Evolutionary conservation across 2,797 vertebrate species (phyloP), one percentile per base, ranked within the genome.

Genomic region (Helarctos malayanus): DNA sequence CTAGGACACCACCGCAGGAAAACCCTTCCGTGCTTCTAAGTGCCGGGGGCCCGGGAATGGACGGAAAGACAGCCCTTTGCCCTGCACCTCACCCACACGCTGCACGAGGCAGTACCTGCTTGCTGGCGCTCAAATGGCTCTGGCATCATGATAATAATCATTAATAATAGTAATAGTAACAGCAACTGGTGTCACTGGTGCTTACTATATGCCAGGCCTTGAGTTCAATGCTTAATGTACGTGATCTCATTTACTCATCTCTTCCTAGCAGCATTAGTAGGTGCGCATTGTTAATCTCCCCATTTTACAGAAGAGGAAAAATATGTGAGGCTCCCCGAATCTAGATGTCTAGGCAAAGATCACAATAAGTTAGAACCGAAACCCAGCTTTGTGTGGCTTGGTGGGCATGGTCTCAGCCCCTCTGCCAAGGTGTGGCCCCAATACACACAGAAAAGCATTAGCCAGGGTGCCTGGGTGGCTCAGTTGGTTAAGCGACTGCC

Each of bases 31-130:
- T 19, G 83, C 73, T 61, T 38, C 65, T 6, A 56, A 86, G 49
- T 0, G 0, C 65, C 2, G 1, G 52, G 69, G 41, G 7, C 27
- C 27, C 10, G 14, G 15, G 35, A 32, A 13, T 6, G 5, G 19
- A 52, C 47, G 41, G n/a, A 8, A 59, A 35, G 49, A 3, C 29
- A 63, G 41, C 61, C 68, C 52, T 54, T 49, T 21, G 47, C n/a
- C 23, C 52, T 45, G 38, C 7, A 4, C 38, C 41, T 76, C 73
- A 63, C 19, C 57, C n/a, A 27, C 45, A 63, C 11, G 57, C 23
- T 54, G 16, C 38, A 27, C 47, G 15, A 61, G 18, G 32, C 14
- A 25, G 10, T 15, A 5, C 23, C 52, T 29, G 45, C 80, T 71
- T 76, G 52, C 47, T 3, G 63, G 76, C 68, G 16, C 27, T 56